Percentiles rank a stretch among this genome's conserved stretches.
Evolutionary conservation across 1,140 invertebrate species (phyloP).

Genomic region (Drosophila pruinosa): DNA sequence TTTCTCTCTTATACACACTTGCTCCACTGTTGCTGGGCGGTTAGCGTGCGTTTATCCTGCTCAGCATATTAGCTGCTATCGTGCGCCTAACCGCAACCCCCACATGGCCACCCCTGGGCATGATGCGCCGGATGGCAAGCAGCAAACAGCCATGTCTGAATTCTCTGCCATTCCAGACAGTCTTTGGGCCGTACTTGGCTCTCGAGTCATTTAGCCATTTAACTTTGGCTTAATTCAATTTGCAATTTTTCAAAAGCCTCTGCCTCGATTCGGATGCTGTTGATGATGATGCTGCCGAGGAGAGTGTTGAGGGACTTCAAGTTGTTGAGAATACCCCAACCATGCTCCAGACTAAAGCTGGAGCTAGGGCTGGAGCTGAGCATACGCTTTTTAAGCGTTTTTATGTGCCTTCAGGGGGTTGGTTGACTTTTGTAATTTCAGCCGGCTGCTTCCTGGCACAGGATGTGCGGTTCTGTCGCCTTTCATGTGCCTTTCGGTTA

Average conservation of each 20-base stretch:
- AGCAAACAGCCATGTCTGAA: conserved; percentile 1
- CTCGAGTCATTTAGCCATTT: conserved; percentile 81
- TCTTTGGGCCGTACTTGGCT: conserved; percentile 61
- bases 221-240: conserved; percentile 83
- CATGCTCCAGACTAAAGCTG: background rate
- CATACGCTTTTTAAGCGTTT: conserved; percentile 77
- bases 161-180: background rate
- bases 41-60: conserved; percentile 57
- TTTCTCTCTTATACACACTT: background rate
- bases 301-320: conserved; percentile 7
- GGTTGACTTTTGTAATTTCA: conserved; percentile 79
- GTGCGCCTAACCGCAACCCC: conserved; percentile 72
- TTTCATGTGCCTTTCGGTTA: conserved; percentile 55
- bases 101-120: conserved; percentile 25
- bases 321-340: conserved; percentile 30
- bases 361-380: conserved; percentile 10
- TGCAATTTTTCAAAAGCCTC: conserved; percentile 82
- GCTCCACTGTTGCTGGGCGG: conserved; percentile 38
- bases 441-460: conserved; percentile 74
- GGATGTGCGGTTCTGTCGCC: conserved; percentile 78
- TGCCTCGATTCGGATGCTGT: conserved; percentile 31
- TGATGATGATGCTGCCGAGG: conserved; percentile 7
- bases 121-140: conserved; percentile 20
- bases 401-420: conserved; percentile 74
- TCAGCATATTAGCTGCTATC: conserved; percentile 79